Evolutionary conservation across 1,140 invertebrate species (phyloP).

Genomic region (Eriocheir sinensis): DNA sequence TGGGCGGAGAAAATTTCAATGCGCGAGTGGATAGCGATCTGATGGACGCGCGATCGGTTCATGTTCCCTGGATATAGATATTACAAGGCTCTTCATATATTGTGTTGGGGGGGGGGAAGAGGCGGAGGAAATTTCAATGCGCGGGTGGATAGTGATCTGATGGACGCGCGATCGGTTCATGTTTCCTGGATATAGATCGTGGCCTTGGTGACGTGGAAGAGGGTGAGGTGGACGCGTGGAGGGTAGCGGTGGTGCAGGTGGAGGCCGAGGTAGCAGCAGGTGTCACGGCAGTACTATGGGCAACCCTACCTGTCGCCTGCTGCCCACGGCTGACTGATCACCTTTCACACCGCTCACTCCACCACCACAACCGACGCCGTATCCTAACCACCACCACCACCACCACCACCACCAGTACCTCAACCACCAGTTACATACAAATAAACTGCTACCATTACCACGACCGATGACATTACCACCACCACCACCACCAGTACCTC

Average conservation of each 20-base stretch:
- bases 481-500: not conserved
- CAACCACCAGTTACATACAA: no score
- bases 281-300: not conserved
- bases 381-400: not conserved
- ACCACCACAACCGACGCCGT: not conserved
- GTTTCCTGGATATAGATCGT: not conserved
- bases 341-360: not conserved
- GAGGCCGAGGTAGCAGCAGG: not conserved
- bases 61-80: not conserved
- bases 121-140: not conserved
- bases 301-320: not conserved
- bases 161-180: not conserved
- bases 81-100: not conserved
- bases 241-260: not conserved
- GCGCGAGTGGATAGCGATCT: not conserved
- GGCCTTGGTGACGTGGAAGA: no score
- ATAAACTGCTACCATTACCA: no score
- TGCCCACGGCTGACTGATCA: slow-evolving; percentile 11
- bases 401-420: not conserved
- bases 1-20: not conserved
- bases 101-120: no score
- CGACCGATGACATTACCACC: not conserved
- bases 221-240: no score
- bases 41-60: not conserved
- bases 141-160: not conserved